phyloP scores from a whole-genome alignment of 1,140 invertebrate species.

The Apis laboriosa region DNA sequence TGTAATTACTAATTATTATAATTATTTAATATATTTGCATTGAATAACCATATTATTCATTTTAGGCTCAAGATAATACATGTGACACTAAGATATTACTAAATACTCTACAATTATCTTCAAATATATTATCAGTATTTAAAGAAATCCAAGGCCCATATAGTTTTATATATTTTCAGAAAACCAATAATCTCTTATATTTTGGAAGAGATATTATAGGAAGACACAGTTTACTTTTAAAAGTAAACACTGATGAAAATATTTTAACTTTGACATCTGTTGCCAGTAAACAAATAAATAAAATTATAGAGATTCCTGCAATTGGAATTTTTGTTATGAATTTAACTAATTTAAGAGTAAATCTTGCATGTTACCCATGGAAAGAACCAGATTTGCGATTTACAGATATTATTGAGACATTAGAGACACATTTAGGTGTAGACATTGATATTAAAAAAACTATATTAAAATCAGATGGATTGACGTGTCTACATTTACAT shows the following conservation, averaged over 20 bases:
- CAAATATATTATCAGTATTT: conserved; percentile 80
- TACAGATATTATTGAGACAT: conserved; percentile 69
- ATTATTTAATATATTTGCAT: neutral
- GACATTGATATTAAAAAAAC: conserved; percentile 70
- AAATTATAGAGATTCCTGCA: conserved; percentile 87
- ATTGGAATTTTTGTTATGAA: conserved; percentile 86
- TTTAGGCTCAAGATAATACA: conserved; percentile 65
- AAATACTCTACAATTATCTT: conserved; percentile 68
- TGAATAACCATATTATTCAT: conserved; percentile 22
- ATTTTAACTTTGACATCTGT: conserved; percentile 83
- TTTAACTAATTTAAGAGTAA: conserved; percentile 78
- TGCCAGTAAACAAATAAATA: conserved; percentile 81
- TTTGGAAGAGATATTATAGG: conserved; percentile 94
- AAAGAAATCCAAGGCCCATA: conserved; percentile 89
- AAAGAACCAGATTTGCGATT: conserved; percentile 70
- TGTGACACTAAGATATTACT: conserved; percentile 79
- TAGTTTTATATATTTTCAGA: conserved; percentile 90
- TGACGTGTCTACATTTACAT: conserved; percentile 72
- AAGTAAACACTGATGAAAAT: conserved; percentile 76
- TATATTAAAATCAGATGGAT: conserved; percentile 60
- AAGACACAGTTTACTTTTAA: conserved; percentile 89
- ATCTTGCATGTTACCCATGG: conserved; percentile 78
- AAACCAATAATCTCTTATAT: conserved; percentile 84
- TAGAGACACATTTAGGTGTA: conserved; percentile 74
- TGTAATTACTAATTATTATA: neutral